Evolutionary conservation across 1,140 invertebrate genomes (phyloP).

Genomic region (Micrasema minimum): DNA sequence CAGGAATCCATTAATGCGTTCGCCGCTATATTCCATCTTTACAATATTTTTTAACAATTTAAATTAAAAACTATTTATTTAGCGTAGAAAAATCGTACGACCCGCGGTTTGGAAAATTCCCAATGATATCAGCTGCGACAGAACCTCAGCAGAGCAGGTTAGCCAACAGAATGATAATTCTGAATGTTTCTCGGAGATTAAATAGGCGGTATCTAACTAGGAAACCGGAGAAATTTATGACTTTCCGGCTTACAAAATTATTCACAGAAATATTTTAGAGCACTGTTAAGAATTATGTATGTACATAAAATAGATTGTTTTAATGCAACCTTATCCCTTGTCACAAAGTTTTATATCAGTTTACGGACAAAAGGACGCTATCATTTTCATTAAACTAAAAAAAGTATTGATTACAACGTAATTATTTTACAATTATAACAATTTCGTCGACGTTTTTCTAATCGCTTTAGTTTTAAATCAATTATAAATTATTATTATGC

Average conservation of each 20-base stretch:
- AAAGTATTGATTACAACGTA: no score
- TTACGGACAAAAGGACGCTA: no score
- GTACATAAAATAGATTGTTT: constrained; percentile 1
- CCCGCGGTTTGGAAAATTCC: constrained; percentile 12
- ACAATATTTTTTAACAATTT: constrained; percentile 7
- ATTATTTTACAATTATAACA: no score
- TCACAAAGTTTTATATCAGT: no score
- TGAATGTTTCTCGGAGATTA: background rate
- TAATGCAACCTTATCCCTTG: background rate
- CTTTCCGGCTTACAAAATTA: background rate
- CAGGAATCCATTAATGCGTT: background rate
- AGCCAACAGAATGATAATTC: constrained; percentile 25
- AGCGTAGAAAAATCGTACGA: constrained; percentile 22
- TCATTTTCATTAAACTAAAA: no score
- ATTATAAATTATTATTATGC: no score
- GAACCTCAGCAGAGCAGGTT: background rate
- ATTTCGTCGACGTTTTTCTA: no score
- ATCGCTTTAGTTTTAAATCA: no score
- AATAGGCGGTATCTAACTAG: constrained; percentile 12
- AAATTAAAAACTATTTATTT: constrained; percentile 7
- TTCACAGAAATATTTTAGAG: background rate
- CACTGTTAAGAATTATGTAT: background rate
- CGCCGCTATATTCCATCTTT: constrained; percentile 20
- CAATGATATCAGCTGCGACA: constrained; percentile 26
- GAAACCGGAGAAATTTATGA: constrained; percentile 12